Percentiles rank a stretch among this genome's conserved stretches.
phyloP scores from a whole-genome alignment of 2,888 invertebrate species.

The Amiota communis region DNA sequence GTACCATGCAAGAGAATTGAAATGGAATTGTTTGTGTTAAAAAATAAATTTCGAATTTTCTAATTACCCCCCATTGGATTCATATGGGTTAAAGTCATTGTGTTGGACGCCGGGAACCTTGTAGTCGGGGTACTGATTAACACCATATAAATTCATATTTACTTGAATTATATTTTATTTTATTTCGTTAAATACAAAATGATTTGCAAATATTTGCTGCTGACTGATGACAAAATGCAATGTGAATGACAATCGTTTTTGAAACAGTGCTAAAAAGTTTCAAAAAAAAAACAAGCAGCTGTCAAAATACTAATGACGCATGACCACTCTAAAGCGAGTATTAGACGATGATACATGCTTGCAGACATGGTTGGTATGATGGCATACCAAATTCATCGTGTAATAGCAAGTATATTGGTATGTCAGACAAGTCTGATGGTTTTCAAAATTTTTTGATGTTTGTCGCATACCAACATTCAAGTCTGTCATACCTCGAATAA shows the following conservation, averaged over 20 bases:
- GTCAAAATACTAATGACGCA: too few species aligned
- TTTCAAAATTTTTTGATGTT: too few species aligned
- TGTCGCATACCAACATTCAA: too few species aligned
- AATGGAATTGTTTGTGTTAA: neutral
- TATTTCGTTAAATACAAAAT: conserved; percentile 47
- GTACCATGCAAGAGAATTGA: conserved; percentile 50
- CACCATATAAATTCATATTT: conserved; percentile 58
- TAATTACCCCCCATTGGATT: conserved; percentile 84
- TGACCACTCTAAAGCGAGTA: too few species aligned
- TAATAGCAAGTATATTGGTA: too few species aligned
- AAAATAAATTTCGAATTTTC: conserved; percentile 36
- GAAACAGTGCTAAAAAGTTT: neutral
- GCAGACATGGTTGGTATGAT: too few species aligned
- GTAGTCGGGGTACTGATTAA: conserved; percentile 71
- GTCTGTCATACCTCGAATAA: too few species aligned
- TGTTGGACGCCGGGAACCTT: conserved; percentile 73
- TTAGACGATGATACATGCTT: too few species aligned
- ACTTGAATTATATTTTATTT: conserved; percentile 29
- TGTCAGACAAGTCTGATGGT: too few species aligned
- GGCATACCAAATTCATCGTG: too few species aligned
- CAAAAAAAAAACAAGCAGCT: too few species aligned
- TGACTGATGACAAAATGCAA: conserved; percentile 16
- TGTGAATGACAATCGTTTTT: conserved; percentile 59
- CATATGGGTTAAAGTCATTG: conserved; percentile 79
- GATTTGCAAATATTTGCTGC: conserved; percentile 61